These are phyloP conservation scores for Diarsia mendica DNA, from an alignment of 2,888 invertebrate species.

Conservation along the genomic window DNA sequence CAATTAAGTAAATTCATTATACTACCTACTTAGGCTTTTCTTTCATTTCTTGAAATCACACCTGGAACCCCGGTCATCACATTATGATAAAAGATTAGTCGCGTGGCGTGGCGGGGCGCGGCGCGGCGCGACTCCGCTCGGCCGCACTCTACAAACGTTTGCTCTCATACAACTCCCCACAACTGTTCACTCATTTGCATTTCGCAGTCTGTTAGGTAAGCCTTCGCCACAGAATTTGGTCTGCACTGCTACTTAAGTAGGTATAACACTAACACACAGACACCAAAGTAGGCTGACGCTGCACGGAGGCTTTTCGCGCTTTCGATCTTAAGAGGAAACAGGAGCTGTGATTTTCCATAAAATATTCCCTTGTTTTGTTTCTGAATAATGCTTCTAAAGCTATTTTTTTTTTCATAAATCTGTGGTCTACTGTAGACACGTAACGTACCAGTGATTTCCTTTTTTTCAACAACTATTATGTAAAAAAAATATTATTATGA, in stretches of 20 bases:
- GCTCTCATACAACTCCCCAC: slow-evolving; percentile 73
- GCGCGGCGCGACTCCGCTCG: slow-evolving; percentile 47
- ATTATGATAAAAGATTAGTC: slow-evolving; percentile 81
- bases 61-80: too few species aligned
- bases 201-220: slow-evolving; percentile 76
- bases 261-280: slow-evolving; percentile 59
- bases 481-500: too few species aligned
- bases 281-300: slow-evolving; percentile 52
- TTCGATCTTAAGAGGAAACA: slow-evolving; percentile 25
- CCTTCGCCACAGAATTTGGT: slow-evolving; percentile 71
- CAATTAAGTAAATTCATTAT: too few species aligned
- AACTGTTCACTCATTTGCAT: slow-evolving; percentile 82
- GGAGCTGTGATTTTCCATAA: too few species aligned
- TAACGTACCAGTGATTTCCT: too few species aligned
- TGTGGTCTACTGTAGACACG: too few species aligned
- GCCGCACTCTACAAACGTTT: slow-evolving; percentile 74
- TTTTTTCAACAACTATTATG: too few species aligned
- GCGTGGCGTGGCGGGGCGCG: slow-evolving; percentile 56
- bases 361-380: too few species aligned
- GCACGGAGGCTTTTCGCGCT: slow-evolving; percentile 36
- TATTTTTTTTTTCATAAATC: too few species aligned
- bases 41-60: too few species aligned
- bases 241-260: slow-evolving; percentile 60
- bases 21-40: too few species aligned
- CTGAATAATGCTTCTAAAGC: too few species aligned